Base-by-base conservation (phyloP, 2,797 vertebrate genomes). In the Neostethus bicornis region DNA sequence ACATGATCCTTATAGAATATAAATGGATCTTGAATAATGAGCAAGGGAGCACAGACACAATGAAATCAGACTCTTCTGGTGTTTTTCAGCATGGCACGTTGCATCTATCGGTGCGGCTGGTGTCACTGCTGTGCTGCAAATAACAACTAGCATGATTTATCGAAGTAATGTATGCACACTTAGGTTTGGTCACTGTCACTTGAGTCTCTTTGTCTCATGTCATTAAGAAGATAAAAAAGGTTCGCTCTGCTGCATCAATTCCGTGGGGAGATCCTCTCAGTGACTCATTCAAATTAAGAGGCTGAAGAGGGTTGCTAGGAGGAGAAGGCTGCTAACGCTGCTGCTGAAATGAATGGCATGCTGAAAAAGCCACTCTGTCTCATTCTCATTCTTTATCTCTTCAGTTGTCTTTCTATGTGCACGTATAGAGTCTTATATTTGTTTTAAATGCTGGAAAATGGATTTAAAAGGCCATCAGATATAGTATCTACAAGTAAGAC, bases 271-370 rank as follows among this genome's bases (percentile, higher is more conserved):
- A 56, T 31, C 75, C 65, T 66, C 77, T 87, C 84, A 77, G 61
- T 80, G 80, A 84, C 72, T 88, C 77, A 67, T 57, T 85, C 85
- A 85, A 84, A 88, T 87, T 80, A 82, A 80, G 69, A 75, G 69
- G 64, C 71, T 70, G 53, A 51, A 66, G 53, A 68, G 29, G 71
- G 60, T 52, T 67, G 78, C 46, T 3, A 19, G 6, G 32, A 68
- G 73, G 66, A 70, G 65, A 72, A 80, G 75, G 76, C 73, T 21
- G 55, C 72, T 16, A 35, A 44, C 54, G 62, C 62, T 53, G 54
- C 59, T 56, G 14, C 4, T 58, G 34, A 71, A 56, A 76, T 73
- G 73, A 75, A 50, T 23, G 67, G 62, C 69, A 73, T 56, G 52
- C 73, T 69, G 71, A 32, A 62, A 72, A 16, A 14, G 66, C 56